Conservation (phyloP, 2,888 invertebrate genomes). For the Cryptus armator region DNA sequence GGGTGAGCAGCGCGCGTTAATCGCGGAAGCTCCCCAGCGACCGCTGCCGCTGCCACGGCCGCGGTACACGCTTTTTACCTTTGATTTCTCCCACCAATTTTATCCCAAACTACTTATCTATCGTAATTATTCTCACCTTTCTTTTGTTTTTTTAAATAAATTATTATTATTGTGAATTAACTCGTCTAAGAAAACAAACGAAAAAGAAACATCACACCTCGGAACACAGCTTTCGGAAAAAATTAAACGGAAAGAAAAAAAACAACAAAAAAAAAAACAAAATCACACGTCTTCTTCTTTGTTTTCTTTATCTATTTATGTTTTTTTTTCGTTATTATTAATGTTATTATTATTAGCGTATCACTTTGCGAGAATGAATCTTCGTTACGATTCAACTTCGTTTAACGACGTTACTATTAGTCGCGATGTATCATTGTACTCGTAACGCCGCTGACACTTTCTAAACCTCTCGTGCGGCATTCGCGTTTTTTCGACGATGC, state of each 20-base stretch:
- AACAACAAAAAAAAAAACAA: background rate
- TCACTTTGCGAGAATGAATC: slow-evolving; percentile 10
- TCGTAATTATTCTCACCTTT: background rate
- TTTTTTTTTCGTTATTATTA: background rate
- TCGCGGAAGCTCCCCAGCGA: slow-evolving; percentile 59
- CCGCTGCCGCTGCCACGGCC: slow-evolving; percentile 34
- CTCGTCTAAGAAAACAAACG: background rate
- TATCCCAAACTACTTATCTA: background rate
- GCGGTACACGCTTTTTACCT: background rate
- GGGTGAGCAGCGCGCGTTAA: slow-evolving; percentile 55
- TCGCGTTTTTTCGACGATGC: slow-evolving; percentile 18
- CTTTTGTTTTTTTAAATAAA: background rate
- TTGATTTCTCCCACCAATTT: background rate
- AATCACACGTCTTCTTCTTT: background rate
- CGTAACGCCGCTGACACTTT: slow-evolving; percentile 26
- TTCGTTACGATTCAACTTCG: slow-evolving; percentile 45
- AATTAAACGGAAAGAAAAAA: background rate
- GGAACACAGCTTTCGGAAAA: background rate
- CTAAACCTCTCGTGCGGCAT: slow-evolving; percentile 30
- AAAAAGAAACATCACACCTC: slow-evolving; percentile 8
- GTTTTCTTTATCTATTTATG: background rate
- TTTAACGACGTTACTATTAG: slow-evolving; percentile 8
- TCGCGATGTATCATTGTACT: slow-evolving; percentile 41
- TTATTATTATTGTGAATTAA: background rate
- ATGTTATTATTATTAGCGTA: slow-evolving; percentile 2